Conservation (phyloP, 1,140 invertebrate species). For the Apolygus lucorum region DNA sequence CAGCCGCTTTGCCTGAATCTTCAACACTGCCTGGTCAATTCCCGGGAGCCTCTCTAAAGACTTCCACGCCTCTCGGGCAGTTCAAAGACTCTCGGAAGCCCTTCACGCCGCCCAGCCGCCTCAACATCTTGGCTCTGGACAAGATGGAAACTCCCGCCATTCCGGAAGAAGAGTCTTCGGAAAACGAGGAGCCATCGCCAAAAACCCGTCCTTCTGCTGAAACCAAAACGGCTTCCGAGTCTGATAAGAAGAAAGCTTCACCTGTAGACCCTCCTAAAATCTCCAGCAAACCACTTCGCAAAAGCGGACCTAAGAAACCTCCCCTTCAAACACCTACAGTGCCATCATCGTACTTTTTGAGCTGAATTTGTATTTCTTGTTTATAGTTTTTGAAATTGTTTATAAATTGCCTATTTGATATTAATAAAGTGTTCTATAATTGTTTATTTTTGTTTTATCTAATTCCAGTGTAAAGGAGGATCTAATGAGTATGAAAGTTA, state of each 20-base stretch:
- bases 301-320: background rate
- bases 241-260: slow-evolving; percentile 20
- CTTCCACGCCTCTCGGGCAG: slow-evolving; percentile 19
- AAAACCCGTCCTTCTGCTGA: background rate
- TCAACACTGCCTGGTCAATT: no score
- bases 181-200: slow-evolving; percentile 4
- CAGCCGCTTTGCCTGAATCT: background rate
- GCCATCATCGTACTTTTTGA: slow-evolving; percentile 27
- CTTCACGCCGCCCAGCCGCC: background rate
- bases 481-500: no score
- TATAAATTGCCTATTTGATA: no score
- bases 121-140: background rate
- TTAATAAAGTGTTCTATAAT: no score
- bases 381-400: no score
- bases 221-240: background rate
- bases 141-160: background rate
- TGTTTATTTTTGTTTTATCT: no score
- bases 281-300: background rate
- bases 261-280: slow-evolving; percentile 2
- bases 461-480: no score
- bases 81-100: background rate
- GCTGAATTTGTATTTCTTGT: slow-evolving; percentile 14
- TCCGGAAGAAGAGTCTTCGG: background rate
- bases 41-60: background rate
- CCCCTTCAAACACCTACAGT: slow-evolving; percentile 9